Evolutionary conservation across 2,888 invertebrate genomes (phyloP), one percentile per base, ranked within the genome.

Genomic region (Agrenia bidenticulata): DNA sequence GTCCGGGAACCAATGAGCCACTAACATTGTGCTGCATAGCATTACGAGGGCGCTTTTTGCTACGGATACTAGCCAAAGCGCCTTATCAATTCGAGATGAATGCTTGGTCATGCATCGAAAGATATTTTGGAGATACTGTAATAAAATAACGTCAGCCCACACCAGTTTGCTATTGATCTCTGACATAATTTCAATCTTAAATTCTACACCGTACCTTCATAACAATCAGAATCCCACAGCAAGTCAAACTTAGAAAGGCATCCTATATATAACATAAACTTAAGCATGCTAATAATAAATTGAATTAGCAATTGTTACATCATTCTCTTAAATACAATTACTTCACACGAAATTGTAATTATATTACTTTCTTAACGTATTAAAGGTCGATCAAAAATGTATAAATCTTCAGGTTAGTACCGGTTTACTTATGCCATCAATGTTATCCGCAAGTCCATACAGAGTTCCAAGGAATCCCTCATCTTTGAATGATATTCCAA

Each of bases 391-490:
- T 15, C 39, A 7, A 39, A 39, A 39, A 11, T 39, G 39, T 39
- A 39, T 39, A n/a, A n/a, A n/a, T n/a, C 15, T 39, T 39, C 7
- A 39, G 15, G 15, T 39, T 11, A 39, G 9, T 79, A 94, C 94
- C 54, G 88, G 85, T 21, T 84, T 76, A 76, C 85, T 85, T 0
- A 89, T 87, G 41, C 89, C 82, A 19, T 85, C 83, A 56, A 92
- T 83, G 78, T 92, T 87, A 60, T 82, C 79, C 59, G 86, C 80
- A 0, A 92, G 88, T 80, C 90, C 86, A 66, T 82, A 82, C 27
- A 91, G 78, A 1, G 90, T 91, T 74, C 89, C 87, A 49, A 92
- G 77, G 77, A 93, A 92, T 63, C 88, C 88, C 24, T 86, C 85
- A 0, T 90, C 86, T 32, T 85, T 85, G 69, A 90, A 89, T 74